A percentile compares a stretch with the other conserved stretches of the same genome.
Evolutionary conservation across 1,140 invertebrate species (phyloP).

Genomic region (Brachionus sp.): DNA sequence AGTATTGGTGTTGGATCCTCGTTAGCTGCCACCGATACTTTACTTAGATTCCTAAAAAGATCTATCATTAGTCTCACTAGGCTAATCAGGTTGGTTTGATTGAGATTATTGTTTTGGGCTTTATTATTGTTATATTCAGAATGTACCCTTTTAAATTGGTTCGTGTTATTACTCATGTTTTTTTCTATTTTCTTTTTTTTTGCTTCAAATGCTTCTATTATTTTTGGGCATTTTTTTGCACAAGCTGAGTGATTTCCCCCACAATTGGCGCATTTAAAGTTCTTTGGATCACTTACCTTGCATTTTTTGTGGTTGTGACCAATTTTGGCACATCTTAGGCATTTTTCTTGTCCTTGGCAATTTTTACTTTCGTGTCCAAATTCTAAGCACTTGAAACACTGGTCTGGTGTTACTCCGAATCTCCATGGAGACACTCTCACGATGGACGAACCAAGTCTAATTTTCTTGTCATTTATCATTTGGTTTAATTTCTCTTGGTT

Average conservation of each 20-base stretch:
- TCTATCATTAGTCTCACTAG: not conserved
- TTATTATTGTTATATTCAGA: not conserved
- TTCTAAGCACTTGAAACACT: constrained; percentile 14
- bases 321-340: constrained; percentile 7
- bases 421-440: constrained; percentile 14
- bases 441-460: not conserved
- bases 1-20: constrained; percentile 3
- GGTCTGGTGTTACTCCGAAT: constrained; percentile 1
- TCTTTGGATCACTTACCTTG: constrained; percentile 7
- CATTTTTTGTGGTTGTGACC: constrained; percentile 5
- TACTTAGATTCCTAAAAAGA: not conserved
- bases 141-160: not conserved
- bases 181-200: not conserved
- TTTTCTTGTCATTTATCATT: constrained; percentile 2
- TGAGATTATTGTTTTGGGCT: not conserved
- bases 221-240: not conserved
- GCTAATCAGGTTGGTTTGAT: not conserved
- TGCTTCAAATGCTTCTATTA: not conserved
- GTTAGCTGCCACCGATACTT: not conserved
- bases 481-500: constrained; percentile 16
- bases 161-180: not conserved
- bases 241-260: not conserved
- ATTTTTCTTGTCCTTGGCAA: constrained; percentile 5
- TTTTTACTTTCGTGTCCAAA: constrained; percentile 1
- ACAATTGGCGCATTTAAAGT: constrained; percentile 25